phyloP scores from a whole-genome alignment of 1,140 invertebrate genomes.

The Drosophila ananassae region DNA sequence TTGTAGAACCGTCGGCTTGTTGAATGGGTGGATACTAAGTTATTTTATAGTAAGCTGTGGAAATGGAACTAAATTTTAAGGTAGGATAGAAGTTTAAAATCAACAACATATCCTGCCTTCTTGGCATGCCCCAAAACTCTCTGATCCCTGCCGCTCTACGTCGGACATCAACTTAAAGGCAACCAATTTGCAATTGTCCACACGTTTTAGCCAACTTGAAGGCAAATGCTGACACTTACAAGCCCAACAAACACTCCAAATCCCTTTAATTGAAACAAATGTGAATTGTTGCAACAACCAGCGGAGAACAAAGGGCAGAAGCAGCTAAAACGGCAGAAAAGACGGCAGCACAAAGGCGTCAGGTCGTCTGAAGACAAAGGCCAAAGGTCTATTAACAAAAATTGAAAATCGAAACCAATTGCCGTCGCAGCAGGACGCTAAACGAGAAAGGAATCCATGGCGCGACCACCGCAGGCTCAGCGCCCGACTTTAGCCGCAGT shows the following conservation, averaged over 20 bases:
- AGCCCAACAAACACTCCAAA: slow-evolving; percentile 47
- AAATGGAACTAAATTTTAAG: neutral
- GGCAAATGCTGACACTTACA: slow-evolving; percentile 51
- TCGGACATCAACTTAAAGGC: slow-evolving; percentile 2
- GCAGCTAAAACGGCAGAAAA: slow-evolving; percentile 21
- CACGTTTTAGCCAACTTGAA: slow-evolving; percentile 48
- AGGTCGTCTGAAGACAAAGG: slow-evolving; percentile 74
- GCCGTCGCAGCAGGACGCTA: slow-evolving; percentile 76
- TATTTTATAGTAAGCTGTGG: too few species aligned
- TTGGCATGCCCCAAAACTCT: neutral
- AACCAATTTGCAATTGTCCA: slow-evolving; percentile 50
- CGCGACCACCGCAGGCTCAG: slow-evolving; percentile 36
- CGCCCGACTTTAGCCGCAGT: slow-evolving; percentile 77
- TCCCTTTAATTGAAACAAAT: slow-evolving; percentile 82
- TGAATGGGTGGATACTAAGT: neutral
- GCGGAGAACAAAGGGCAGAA: slow-evolving; percentile 32
- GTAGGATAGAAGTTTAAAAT: neutral
- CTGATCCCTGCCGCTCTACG: slow-evolving; percentile 9
- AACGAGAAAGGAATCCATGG: slow-evolving; percentile 73
- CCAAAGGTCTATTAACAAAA: slow-evolving; percentile 66
- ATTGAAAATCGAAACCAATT: slow-evolving; percentile 75
- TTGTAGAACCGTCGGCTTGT: neutral
- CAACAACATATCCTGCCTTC: neutral
- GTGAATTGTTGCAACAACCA: slow-evolving; percentile 54
- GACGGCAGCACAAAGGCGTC: slow-evolving; percentile 64